Conservation (phyloP, 2,113 vertebrate genomes). For the Callospermophilus lateralis region DNA sequence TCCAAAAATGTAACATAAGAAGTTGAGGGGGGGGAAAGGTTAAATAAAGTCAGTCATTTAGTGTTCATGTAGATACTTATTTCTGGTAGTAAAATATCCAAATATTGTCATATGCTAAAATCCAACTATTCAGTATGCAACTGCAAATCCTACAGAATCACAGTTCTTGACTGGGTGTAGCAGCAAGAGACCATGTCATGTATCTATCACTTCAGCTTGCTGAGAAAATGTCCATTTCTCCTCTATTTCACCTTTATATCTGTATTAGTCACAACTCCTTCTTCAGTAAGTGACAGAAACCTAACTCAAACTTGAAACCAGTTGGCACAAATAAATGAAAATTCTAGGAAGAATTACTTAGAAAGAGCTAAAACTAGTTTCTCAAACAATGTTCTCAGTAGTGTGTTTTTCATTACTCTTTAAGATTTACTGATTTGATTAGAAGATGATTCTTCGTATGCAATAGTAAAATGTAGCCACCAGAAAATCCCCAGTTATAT, state of each 20-base stretch:
- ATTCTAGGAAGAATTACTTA: not conserved
- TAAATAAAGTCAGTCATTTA: not conserved
- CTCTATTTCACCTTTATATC: not conserved
- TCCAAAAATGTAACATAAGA: not conserved
- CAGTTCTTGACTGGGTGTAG: not conserved
- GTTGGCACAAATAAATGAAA: not conserved
- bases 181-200: not conserved
- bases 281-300: not conserved
- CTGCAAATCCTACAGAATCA: not conserved
- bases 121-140: not conserved
- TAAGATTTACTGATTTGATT: not conserved
- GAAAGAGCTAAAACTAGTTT: not conserved
- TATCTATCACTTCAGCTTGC: not conserved
- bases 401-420: not conserved
- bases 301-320: not conserved
- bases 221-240: not conserved
- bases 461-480: not conserved
- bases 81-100: not conserved
- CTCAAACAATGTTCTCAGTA: not conserved
- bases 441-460: not conserved
- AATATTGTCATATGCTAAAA: not conserved
- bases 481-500: not conserved
- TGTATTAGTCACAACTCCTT: not conserved
- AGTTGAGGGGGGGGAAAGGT: not conserved
- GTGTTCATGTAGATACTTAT: not conserved